Evolutionary conservation across 2,888 invertebrate species (phyloP).

Genomic region (Catonia carolina): DNA sequence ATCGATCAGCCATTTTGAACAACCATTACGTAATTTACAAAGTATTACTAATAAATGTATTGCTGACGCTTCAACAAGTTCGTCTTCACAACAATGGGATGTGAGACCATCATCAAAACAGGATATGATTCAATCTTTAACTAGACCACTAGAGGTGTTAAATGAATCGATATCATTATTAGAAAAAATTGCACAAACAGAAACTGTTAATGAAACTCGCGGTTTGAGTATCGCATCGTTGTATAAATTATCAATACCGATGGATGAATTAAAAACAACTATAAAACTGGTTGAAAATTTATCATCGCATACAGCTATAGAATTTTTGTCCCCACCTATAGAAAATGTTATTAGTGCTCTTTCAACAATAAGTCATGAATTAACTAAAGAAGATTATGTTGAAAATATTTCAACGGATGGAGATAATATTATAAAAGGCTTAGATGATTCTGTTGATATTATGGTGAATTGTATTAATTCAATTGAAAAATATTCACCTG

Average conservation of each 20-base stretch:
- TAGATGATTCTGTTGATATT: constrained; percentile 31
- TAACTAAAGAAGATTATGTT: constrained; percentile 28
- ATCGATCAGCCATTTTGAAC: constrained; percentile 29
- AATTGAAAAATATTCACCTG: constrained; percentile 29
- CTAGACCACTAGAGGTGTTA: constrained; percentile 31
- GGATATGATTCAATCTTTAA: constrained; percentile 28
- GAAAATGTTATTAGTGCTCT: constrained; percentile 30
- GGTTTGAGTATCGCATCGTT: constrained; percentile 30
- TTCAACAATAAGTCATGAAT: constrained; percentile 28
- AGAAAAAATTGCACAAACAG: constrained; percentile 26
- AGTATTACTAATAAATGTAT: constrained; percentile 30
- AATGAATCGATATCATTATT: constrained; percentile 26
- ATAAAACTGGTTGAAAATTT: constrained; percentile 34
- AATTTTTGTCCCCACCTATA: constrained; percentile 32
- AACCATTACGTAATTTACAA: constrained; percentile 29
- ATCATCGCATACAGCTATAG: constrained; percentile 33
- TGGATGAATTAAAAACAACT: constrained; percentile 34
- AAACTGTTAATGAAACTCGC: constrained; percentile 28
- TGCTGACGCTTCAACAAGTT: constrained; percentile 27
- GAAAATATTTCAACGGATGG: constrained; percentile 32
- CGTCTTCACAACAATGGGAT: constrained; percentile 16
- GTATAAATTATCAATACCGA: constrained; percentile 32
- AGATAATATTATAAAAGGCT: constrained; percentile 27
- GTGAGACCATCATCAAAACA: constrained; percentile 25
- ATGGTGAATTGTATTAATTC: constrained; percentile 31